Evolutionary conservation across 2,888 invertebrate species (phyloP), one percentile per base, ranked within the genome.

Genomic region (Drosophila pegasa): DNA sequence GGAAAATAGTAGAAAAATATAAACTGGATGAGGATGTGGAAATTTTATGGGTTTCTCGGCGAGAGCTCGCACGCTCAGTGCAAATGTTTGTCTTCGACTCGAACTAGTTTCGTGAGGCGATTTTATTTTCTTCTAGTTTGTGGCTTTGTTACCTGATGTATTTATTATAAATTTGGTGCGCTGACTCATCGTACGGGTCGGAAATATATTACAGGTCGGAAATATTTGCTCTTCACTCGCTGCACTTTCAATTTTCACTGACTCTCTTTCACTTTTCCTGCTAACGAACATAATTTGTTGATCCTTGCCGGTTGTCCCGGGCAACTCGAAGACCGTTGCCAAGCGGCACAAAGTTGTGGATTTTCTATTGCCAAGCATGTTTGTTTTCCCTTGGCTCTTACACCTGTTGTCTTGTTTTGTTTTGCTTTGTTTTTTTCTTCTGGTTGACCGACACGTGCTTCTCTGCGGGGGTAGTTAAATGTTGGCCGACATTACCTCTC

Each of bases 161-260:
- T 92, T 92, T 71, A 92, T 81, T 58, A 92, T 92, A 71, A 92
- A 92, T 82, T 91, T 92, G 2, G 80, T 82, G 77, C 90, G 82
- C 54, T 88, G 89, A 65, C 57, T 86, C 85, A 86, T 71, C 45
- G 43, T 56, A 3, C 1, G 9, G 14, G 22, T 33, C n/a, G 33
- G 22, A 33, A 20, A 29, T 20, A 5, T 9, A 16, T 38, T 29
- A n/a, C n/a, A n/a, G n/a, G n/a, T n/a, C n/a, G 51, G 43, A 18
- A 37, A 31, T 56, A 51, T 61, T 27, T 14, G 48, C 40, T 33
- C 55, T 25, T n/a, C 29, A 60, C 45, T 50, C 38, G 58, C 50
- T 63, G 77, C 67, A 87, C 81, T 88, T 87, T 88, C 85, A 52
- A 52, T 85, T 85, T 85, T 71, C 40, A 80, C 68, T 66, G 60